Evolutionary conservation across 2,888 invertebrate genomes (phyloP), one percentile per base, ranked within the genome.

Genomic region (Brachyopa scutellaris): DNA sequence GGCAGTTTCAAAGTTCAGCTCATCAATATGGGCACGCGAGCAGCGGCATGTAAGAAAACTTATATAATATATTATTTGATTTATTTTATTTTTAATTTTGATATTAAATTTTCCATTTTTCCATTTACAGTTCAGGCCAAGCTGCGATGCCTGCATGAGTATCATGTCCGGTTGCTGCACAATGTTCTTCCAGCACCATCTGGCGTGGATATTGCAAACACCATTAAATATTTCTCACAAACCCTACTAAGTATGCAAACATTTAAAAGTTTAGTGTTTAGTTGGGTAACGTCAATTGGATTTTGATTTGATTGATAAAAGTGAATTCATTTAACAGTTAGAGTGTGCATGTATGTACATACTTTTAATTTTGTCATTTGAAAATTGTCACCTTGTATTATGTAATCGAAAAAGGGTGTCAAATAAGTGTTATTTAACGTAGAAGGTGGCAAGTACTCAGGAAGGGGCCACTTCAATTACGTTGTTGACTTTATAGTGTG

Each of bases 151-250:
- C 94, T 99, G 85, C 97, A 98, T 91, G 99, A 99, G 91, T 98
- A 96, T 91, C 97, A 99, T 91, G 93, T 96, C 88, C 94, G 99
- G 85, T 93, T 98, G 86, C 94, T 96, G 90, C 97, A 98, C 92
- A 96, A 96, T 87, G 93, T 95, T 86, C 94, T 96, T 90, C 98
- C 99, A 79, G 93, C 96, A 86, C 99, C 99, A 38, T 96, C 97
- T 78, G 99, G 99, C 84, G 93, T 95, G 83, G 99, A 99, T 91
- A 97, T 99, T 90, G 97, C 98, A 84, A 98, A 97, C 91, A 99
- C 98, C 70, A 94, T 99, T 88, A 98, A 99, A 91, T 99, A 98
- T 92, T 99, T 99, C 92, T 97, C 98, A 49, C 98, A 98, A 92
- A 98, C 98, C 40, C 92, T 99, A 84, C 92, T 99, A 86, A 97